Evolutionary conservation across 2,797 vertebrate genomes (phyloP).

Genomic region (Phoxinus dragarum): DNA sequence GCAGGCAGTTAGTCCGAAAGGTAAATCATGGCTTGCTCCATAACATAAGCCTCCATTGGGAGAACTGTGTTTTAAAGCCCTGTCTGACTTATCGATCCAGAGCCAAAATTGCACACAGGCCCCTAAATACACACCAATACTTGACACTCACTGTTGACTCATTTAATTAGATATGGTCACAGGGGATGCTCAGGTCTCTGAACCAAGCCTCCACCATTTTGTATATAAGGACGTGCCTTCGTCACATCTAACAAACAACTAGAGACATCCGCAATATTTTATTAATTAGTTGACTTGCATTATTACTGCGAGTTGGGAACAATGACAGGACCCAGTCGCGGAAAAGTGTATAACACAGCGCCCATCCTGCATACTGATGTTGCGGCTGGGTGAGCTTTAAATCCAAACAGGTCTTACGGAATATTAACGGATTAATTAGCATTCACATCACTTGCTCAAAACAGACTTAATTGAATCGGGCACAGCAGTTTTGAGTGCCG

Average conservation of each 20-base stretch:
- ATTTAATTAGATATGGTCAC: conserved; percentile 70
- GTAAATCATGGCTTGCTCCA: conserved; percentile 69
- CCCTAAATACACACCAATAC: conserved; percentile 60
- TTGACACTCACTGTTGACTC: conserved; percentile 57
- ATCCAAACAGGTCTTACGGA: conserved; percentile 58
- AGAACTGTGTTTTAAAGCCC: conserved; percentile 71
- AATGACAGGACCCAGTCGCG: conserved; percentile 49
- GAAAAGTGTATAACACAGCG: conserved; percentile 53
- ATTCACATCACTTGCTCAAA: conserved; percentile 61
- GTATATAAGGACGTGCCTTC: not conserved
- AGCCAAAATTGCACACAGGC: conserved; percentile 65
- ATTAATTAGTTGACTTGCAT: conserved; percentile 51
- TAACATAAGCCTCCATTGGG: conserved; percentile 70
- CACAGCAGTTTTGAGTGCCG: conserved; percentile 59
- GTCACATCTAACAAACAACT: conserved; percentile 26
- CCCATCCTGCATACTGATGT: conserved; percentile 57
- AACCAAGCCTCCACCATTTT: conserved; percentile 34
- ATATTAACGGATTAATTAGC: conserved; percentile 66
- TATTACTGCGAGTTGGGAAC: conserved; percentile 51
- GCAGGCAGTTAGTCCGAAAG: conserved; percentile 57
- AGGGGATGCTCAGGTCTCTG: conserved; percentile 29
- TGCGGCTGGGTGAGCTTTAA: conserved; percentile 56
- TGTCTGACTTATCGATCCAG: conserved; percentile 72
- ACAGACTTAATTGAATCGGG: conserved; percentile 64
- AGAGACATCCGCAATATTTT: conserved; percentile 18